Evolutionary conservation across 2,797 vertebrate genomes (phyloP), one percentile per base, ranked within the genome.

Genomic region (Tolypeutes matacus): DNA sequence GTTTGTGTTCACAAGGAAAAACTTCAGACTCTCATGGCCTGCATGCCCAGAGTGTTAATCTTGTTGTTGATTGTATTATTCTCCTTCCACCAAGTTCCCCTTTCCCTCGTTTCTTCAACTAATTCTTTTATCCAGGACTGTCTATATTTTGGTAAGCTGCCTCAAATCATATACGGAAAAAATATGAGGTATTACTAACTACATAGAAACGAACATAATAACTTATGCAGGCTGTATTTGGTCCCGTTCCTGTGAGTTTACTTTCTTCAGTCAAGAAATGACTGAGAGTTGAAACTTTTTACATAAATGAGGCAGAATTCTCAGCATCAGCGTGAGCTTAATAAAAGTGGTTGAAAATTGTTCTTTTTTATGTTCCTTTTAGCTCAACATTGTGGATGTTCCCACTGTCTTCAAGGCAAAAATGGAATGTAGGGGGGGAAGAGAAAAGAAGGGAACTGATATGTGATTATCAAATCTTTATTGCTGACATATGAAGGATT

Each of bases 231-330:
- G 53, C 51, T n/a, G 36, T 60, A 53, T 75, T 81, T 86, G 60
- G 21, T 53, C 31, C n/a, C 56, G 34, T 90, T 82, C 39, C 17
- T 87, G 5, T 29, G 31, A 58, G 64, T 86, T 58, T 69, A 46
- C 31, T 67, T 80, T 89, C 84, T 31, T 67, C 62, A 86, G 42
- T 46, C 29, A 75, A 89, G 42, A 86, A 94, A 27, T 64, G 42
- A 80, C 69, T 75, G 36, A 62, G 70, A 49, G n/a, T 70, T 89
- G 70, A 86, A 62, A 25, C 14, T 70, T 62, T 90, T 34, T 53
- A 23, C 27, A 56, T 51, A 51, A 72, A 60, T 42, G 21, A 86
- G 64, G 42, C 15, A 93, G 27, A 34, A 18, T 81, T 36, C 29
- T 80, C 49, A 90, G 46, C 65, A 76, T 73, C 75, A 75, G 56